These are phyloP conservation scores for Natrix natrix DNA, from an alignment of 2,797 vertebrate genomes.

Conservation along the genomic window DNA sequence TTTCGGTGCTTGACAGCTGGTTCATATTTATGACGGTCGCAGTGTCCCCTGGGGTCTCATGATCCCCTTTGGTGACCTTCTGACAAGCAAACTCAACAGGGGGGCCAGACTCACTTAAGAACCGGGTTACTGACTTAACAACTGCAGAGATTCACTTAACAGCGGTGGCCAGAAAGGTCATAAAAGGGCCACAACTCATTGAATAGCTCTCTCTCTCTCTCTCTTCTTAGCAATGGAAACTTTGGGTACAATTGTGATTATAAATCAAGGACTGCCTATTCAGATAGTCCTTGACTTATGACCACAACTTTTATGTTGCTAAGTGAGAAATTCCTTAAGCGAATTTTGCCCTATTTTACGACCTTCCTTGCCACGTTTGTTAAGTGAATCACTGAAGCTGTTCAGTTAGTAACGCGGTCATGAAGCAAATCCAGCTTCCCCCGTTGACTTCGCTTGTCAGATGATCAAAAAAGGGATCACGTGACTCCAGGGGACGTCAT, in stretches of 20 bases:
- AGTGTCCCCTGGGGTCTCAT: rapidly evolving
- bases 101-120: not conserved
- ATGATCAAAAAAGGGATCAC: not conserved
- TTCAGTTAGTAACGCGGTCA: not conserved
- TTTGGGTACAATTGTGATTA: not conserved
- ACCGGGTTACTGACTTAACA: rapidly evolving
- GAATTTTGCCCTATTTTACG: not conserved
- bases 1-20: not conserved
- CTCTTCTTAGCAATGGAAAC: not conserved
- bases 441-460: not conserved
- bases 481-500: no score
- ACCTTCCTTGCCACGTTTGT: not conserved
- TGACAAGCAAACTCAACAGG: not conserved
- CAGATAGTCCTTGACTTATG: not conserved
- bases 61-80: not conserved
- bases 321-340: rapidly evolving
- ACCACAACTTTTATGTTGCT: not conserved
- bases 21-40: not conserved
- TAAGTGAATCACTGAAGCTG: not conserved
- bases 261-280: not conserved
- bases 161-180: rapidly evolving
- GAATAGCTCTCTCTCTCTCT: not conserved
- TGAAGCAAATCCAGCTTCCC: not conserved
- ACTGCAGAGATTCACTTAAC: not conserved
- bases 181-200: not conserved